These are phyloP conservation scores for Cephus runcator DNA, from an alignment of 2,888 invertebrate genomes.

Conservation along the genomic window DNA sequence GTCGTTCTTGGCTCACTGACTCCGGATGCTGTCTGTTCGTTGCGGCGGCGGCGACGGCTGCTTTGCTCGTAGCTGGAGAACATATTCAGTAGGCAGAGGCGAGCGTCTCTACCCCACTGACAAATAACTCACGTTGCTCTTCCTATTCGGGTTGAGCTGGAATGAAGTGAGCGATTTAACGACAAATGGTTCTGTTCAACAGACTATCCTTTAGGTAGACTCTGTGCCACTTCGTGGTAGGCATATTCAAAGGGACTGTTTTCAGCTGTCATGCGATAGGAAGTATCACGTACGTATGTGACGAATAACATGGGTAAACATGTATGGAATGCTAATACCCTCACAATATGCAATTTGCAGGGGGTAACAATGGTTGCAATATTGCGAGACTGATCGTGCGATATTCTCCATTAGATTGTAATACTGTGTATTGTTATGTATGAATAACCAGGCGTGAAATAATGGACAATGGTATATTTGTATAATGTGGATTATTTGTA, in stretches of 20 bases:
- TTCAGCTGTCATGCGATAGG: neutral
- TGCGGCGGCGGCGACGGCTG: conserved; percentile 3
- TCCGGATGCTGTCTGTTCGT: neutral
- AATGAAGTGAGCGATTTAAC: conserved; percentile 1
- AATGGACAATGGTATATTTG: neutral
- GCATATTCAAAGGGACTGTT: neutral
- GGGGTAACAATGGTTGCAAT: neutral
- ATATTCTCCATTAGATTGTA: neutral
- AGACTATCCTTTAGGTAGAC: neutral
- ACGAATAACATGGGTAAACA: neutral
- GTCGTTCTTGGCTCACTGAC: conserved; percentile 14
- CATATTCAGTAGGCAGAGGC: conserved; percentile 33
- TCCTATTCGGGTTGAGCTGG: conserved; percentile 11
- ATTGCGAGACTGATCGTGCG: neutral
- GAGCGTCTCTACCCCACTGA: conserved; percentile 34
- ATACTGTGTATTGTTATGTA: neutral
- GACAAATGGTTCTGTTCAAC: conserved; percentile 1
- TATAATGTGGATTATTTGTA: neutral
- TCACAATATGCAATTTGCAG: neutral
- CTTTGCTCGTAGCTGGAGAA: conserved; percentile 30
- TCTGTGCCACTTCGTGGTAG: neutral
- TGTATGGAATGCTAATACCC: neutral
- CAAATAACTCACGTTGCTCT: conserved; percentile 47
- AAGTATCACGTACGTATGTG: neutral
- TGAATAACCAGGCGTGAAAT: neutral